These are phyloP conservation scores for Glandiceps talaboti DNA, from an alignment of 53 echinoderm and acorn worm species.

Conservation along the genomic window DNA sequence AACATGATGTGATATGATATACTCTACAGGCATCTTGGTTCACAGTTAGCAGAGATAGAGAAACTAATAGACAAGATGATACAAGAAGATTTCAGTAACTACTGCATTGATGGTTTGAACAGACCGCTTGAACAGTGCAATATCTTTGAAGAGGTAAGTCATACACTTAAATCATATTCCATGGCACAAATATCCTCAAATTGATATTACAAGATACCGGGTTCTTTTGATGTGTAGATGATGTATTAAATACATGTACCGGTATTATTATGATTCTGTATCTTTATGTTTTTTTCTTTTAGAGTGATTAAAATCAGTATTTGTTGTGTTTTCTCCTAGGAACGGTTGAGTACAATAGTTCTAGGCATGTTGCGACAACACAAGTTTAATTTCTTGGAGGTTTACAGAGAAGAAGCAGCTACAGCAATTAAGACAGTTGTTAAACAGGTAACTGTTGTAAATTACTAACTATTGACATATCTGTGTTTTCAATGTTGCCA, in stretches of 20 bases:
- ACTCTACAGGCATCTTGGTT: slow-evolving; percentile 80
- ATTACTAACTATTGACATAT: too few relatives aligned
- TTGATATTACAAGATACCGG: too few relatives aligned
- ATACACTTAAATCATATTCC: too few relatives aligned
- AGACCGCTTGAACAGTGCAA: slow-evolving; percentile 56
- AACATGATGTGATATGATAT: too few relatives aligned
- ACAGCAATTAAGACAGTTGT: slow-evolving; percentile 76
- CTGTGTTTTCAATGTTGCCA: too few relatives aligned
- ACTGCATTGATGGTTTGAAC: slow-evolving; percentile 53
- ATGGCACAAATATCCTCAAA: too few relatives aligned
- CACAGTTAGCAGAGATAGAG: slow-evolving; percentile 94
- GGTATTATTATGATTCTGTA: too few relatives aligned
- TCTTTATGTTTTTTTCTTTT: too few relatives aligned
- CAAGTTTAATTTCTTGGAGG: slow-evolving; percentile 79
- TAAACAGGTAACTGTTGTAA: slow-evolving; percentile 75
- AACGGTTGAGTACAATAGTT: slow-evolving; percentile 63
- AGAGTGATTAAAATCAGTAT: too few relatives aligned
- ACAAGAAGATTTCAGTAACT: slow-evolving; percentile 70
- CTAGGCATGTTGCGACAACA: slow-evolving; percentile 94
- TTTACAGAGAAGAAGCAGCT: slow-evolving; percentile 62
- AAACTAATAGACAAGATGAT: slow-evolving; percentile 98
- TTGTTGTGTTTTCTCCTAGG: too few relatives aligned
- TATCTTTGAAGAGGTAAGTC: slow-evolving; percentile 65
- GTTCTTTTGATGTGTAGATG: too few relatives aligned
- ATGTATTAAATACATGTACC: too few relatives aligned